These are phyloP conservation scores for Rhopalosiphum maidis DNA, from an alignment of 1,140 invertebrate species.

Conservation along the genomic window DNA sequence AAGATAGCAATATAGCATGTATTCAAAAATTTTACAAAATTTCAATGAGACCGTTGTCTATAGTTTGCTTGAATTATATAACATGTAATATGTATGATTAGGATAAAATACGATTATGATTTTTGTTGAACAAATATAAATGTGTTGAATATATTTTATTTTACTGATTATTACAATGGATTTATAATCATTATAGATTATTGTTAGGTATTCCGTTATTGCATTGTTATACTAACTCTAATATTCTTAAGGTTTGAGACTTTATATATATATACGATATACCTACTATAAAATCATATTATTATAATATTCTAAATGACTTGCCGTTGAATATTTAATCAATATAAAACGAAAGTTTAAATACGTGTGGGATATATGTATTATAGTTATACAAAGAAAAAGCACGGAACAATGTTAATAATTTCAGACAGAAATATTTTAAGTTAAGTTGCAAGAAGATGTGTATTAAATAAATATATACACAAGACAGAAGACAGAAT, in stretches of 20 bases:
- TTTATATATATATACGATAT: neutral
- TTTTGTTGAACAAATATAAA: too few species aligned
- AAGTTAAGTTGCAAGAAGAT: neutral
- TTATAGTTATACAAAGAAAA: neutral
- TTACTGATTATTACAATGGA: too few species aligned
- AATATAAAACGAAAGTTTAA: conserved; percentile 21
- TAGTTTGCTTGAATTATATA: too few species aligned
- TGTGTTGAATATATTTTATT: too few species aligned
- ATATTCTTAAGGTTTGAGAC: neutral
- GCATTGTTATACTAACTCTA: too few species aligned
- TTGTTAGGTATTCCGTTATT: too few species aligned
- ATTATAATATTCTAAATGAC: neutral
- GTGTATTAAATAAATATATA: neutral
- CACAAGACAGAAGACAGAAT: neutral
- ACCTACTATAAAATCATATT: neutral
- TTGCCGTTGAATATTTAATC: neutral
- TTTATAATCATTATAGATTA: too few species aligned
- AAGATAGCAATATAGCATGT: neutral
- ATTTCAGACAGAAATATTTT: neutral
- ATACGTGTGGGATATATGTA: neutral
- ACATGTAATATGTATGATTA: too few species aligned
- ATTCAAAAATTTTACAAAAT: neutral
- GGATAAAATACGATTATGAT: too few species aligned
- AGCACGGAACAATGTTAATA: neutral
- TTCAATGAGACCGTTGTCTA: neutral